Evolutionary conservation across 2,888 invertebrate genomes (phyloP).

Genomic region (Phragmatobia fuliginosa): DNA sequence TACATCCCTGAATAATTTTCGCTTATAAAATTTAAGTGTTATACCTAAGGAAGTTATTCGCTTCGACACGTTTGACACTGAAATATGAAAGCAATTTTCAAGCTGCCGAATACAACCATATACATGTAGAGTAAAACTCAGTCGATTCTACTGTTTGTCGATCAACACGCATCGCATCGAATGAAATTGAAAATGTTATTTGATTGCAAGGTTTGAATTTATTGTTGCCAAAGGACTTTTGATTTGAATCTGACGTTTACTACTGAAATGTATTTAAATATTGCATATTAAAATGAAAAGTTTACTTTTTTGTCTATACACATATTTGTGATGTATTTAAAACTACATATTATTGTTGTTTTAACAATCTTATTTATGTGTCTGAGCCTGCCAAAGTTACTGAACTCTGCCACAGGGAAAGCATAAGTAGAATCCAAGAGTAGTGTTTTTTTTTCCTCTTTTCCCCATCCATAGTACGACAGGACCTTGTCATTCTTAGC

Average conservation of each 20-base stretch:
- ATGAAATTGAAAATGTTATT: slow-evolving; percentile 74
- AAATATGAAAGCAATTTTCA: slow-evolving; percentile 82
- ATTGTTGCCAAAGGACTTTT: slow-evolving; percentile 43
- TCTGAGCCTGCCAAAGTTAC: too few relatives aligned
- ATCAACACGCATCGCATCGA: slow-evolving; percentile 69
- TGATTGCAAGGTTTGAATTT: slow-evolving; percentile 58
- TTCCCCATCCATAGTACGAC: too few relatives aligned
- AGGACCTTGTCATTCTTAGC: too few relatives aligned
- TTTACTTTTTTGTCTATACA: too few relatives aligned
- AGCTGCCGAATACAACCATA: slow-evolving; percentile 71
- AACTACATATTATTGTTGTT: too few relatives aligned
- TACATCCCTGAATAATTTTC: slow-evolving; percentile 67
- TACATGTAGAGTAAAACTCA: slow-evolving; percentile 56
- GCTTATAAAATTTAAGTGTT: slow-evolving; percentile 59
- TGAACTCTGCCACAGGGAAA: too few relatives aligned
- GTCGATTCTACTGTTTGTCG: slow-evolving; percentile 78
- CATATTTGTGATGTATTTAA: too few relatives aligned
- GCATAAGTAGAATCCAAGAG: too few relatives aligned
- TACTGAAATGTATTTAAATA: neutral
- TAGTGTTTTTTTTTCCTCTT: too few relatives aligned
- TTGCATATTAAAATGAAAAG: too few relatives aligned
- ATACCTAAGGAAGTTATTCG: slow-evolving; percentile 76
- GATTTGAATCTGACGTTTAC: slow-evolving; percentile 26
- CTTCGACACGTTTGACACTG: slow-evolving; percentile 71
- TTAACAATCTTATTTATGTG: too few relatives aligned